Evolutionary conservation across 2,797 vertebrate genomes (phyloP), one percentile per base, ranked within the genome.

Genomic region (Gymnocypris eckloni): DNA sequence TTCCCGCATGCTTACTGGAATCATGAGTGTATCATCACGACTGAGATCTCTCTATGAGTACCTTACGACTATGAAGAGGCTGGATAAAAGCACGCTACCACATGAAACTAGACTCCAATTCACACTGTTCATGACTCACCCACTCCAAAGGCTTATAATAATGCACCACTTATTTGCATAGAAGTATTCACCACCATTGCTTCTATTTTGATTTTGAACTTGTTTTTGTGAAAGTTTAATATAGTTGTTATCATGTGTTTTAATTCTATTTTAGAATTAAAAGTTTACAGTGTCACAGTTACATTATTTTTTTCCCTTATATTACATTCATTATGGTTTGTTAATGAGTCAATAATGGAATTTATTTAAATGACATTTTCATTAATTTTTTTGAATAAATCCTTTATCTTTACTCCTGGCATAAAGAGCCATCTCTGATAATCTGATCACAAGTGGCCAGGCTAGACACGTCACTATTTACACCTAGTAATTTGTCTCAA

Each of bases 1-100:
- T 92, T 91, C 91, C 90, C 88, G 33, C 33, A 88, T 92, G 90
- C 87, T 91, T 92, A 89, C 92, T 89, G 91, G 92, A 93, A 94
- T 54, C 90, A 76, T 73, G 61, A 70, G 71, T 81, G 85, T 64
- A 50, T 83, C 59, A 73, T 88, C 73, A 86, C 13, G 28, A 84
- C 54, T 61, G 28, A 77, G 59, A 84, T 75, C 72, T 72, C 77
- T 70, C 71, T 73, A 69, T 67, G 48, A 86, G 54, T 33, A 71
- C 12, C 79, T 83, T 81, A 54, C 54, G 69, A 12, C 66, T 78
- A 48, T 22, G 20, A 33, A 71, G 37, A 78, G 33, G 33, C 41
- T 81, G 20, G 81, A 88, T 87, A 85, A 80, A 86, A 87, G 81
- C 54, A 54, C 50, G 50, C 79, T 73, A 70, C 71, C 61, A 70